Evolutionary conservation across 2,888 invertebrate genomes (phyloP), one percentile per base, ranked within the genome.

Genomic region (Drosophila macrospina): DNA sequence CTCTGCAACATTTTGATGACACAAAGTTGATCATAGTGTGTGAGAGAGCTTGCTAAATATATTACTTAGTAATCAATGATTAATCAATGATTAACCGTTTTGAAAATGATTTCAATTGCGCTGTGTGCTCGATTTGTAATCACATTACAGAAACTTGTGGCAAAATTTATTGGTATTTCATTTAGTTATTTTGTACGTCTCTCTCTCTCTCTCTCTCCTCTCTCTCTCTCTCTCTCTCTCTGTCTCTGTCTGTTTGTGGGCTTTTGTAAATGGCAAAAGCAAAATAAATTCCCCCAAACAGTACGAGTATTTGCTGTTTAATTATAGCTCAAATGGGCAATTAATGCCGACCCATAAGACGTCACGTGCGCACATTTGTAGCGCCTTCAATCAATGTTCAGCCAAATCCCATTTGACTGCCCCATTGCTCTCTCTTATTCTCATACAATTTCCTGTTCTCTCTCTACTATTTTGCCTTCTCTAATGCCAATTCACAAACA

Each of bases 241-340:
- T n/a, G n/a, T n/a, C n/a, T n/a, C n/a, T 10, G 20, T 30, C 13
- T 30, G n/a, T 45, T 62, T 41, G 42, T 44, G 42, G 51, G 15
- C 8, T 28, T 41, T 50, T 50, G 42, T 60, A 51, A 61, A 54
- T 62, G 56, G 50, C 57, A 16, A 59, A 63, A 50, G 32, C 47
- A 6, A 59, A 63, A 57, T 57, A 63, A 59, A 48, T 63, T 42
- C 24, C 10, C n/a, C 30, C 42, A 42, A 39, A 68, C 28, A 47
- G 42, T 44, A 10, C 41, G 52, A 54, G 52, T 54, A 41, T 41
- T 51, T 54, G 54, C 24, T 59, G 59, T 69, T 73, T 69, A 69
- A 84, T 86, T 80, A 80, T 84, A 69, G 79, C 74, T 45, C 59
- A 63, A 85, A 87, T 83, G 72, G 80, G 66, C 87, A 83, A 80